Evolutionary conservation across 1,140 invertebrate species (phyloP).

Genomic region (Drosophila prosaltans): DNA sequence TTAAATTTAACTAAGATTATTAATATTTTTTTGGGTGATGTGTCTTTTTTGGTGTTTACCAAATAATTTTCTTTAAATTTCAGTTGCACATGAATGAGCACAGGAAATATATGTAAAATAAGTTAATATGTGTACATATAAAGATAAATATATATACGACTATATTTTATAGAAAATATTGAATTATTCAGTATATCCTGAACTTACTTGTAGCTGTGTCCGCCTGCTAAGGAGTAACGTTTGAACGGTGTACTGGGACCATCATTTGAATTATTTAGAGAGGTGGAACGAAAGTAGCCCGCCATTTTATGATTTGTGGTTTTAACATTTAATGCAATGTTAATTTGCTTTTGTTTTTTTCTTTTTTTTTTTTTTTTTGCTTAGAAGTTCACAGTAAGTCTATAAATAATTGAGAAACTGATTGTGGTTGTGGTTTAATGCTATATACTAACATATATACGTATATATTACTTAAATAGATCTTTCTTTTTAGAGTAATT

Average conservation of each 20-base stretch:
- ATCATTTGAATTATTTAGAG: conserved; percentile 56
- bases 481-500: conserved; percentile 18
- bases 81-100: conserved; percentile 46
- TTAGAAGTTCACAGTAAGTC: conserved; percentile 14
- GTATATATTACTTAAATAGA: conserved; percentile 41
- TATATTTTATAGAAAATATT: neutral
- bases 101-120: conserved; percentile 11
- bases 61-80: neutral
- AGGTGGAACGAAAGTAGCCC: conserved; percentile 63
- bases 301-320: conserved; percentile 55
- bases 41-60: neutral
- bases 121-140: no score
- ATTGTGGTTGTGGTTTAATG: neutral
- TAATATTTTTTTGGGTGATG: neutral
- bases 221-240: conserved; percentile 49
- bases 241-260: conserved; percentile 43
- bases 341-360: conserved; percentile 6
- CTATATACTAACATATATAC: neutral
- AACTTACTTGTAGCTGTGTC: conserved; percentile 57
- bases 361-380: neutral
- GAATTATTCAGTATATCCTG: neutral
- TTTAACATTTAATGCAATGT: conserved; percentile 46
- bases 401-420: neutral
- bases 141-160: neutral
- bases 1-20: neutral